Evolutionary conservation across 2,797 vertebrate species (phyloP).

Genomic region (Phalanger gymnotis): DNA sequence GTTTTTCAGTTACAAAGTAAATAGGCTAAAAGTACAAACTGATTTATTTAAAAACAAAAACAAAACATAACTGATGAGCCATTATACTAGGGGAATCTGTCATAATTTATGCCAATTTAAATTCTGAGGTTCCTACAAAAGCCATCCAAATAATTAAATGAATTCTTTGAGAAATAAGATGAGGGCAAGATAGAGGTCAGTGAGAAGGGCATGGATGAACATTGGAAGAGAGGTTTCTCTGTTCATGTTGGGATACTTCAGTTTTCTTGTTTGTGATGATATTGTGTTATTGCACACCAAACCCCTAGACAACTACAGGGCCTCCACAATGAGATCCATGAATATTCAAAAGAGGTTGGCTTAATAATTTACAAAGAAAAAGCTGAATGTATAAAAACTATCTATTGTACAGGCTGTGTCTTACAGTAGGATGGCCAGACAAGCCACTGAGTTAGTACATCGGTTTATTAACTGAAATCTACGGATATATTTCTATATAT

Average conservation of each 20-base stretch:
- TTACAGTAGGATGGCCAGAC: neutral
- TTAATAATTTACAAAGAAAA: neutral
- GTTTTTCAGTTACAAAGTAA: conserved; percentile 42
- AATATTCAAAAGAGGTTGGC: neutral
- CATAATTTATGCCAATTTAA: neutral
- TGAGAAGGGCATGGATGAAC: neutral
- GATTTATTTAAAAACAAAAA: conserved; percentile 18
- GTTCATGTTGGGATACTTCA: neutral
- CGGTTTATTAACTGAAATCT: neutral
- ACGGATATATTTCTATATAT: neutral
- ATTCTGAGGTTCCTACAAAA: neutral
- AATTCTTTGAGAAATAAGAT: conserved; percentile 19
- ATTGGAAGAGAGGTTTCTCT: neutral
- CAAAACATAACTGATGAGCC: conserved; percentile 22
- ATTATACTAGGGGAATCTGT: conserved; percentile 1
- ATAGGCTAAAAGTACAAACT: conserved; percentile 58
- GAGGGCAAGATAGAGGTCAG: neutral
- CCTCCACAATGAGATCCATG: neutral
- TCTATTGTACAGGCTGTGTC: neutral
- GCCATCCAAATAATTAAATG: conserved; percentile 44
- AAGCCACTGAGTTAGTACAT: neutral
- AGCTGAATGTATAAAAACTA: neutral
- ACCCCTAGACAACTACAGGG: neutral
- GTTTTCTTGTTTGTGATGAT: neutral
- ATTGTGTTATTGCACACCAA: neutral